These are phyloP conservation scores for Eupristina koningsbergeri DNA, from an alignment of 1,140 invertebrate species.

Conservation along the genomic window DNA sequence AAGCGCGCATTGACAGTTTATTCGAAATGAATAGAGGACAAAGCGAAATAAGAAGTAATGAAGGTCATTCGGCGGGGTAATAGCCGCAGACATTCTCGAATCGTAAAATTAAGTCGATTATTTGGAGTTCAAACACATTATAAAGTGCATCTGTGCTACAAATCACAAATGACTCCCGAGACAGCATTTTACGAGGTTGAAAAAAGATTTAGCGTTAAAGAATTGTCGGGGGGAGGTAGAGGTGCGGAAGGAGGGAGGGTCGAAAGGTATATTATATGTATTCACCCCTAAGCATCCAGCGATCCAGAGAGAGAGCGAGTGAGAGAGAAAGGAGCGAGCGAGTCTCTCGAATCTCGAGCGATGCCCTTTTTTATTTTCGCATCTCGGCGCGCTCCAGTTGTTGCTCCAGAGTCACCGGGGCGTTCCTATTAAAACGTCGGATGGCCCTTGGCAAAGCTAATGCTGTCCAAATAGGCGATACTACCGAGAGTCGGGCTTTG, in stretches of 20 bases:
- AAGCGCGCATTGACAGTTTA: background rate
- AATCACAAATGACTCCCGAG: background rate
- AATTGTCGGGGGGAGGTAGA: conserved; percentile 1
- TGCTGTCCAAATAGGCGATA: conserved; percentile 69
- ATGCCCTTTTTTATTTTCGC: conserved; percentile 14
- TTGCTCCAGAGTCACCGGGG: conserved; percentile 12
- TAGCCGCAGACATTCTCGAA: conserved; percentile 31
- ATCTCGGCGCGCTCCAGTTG: background rate
- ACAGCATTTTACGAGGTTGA: conserved; percentile 22
- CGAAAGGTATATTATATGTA: background rate
- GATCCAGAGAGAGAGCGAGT: too few species aligned
- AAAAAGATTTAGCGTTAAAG: conserved; percentile 46
- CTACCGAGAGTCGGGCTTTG: conserved; percentile 6
- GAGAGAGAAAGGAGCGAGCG: background rate
- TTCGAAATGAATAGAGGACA: background rate
- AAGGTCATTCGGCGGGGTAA: background rate
- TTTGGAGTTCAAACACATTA: conserved; percentile 42
- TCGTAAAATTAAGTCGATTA: conserved; percentile 49
- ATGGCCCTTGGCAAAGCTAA: conserved; percentile 71
- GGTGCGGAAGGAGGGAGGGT: background rate
- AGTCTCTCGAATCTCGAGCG: conserved; percentile 15
- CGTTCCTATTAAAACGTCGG: conserved; percentile 66
- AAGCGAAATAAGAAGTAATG: background rate
- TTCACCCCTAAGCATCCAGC: background rate
- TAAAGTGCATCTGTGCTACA: conserved; percentile 39